Base-by-base conservation (phyloP, 2,113 vertebrate genomes). In the Lophotis ruficrista region DNA sequence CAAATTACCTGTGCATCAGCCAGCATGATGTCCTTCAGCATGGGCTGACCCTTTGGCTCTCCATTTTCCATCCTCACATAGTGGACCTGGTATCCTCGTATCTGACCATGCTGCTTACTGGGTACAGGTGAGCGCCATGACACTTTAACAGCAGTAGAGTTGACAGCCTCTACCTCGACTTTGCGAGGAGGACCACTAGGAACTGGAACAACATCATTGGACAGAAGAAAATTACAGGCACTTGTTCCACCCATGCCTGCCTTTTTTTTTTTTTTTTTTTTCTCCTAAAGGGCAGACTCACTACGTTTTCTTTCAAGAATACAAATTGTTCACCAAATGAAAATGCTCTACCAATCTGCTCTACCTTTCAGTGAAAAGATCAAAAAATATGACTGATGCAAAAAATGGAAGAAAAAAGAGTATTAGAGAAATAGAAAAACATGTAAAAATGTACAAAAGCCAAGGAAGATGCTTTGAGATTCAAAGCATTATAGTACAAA, bases 161-260 rank as follows among this genome's bases (percentile, higher is more conserved):
- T 99, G 99, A 99, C 98, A 99, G 99, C 99, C 98, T 99, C 99
- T 95, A 99, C 99, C 99, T 99, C 99, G 98, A 99, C 99, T 99
- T 99, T 99, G 97, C 99, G 99, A 99, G 99, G 99, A 98, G 99
- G 99, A 98, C 99, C 99, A 95, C 99, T 99, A 98, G 99, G 99
- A 99, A 99, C 99, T 99, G 99, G 99, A 99, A 99, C 98, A 99
- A 99, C 98, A 99, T 98, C 99, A 99, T 99, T 98, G 99, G 98
- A 99, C 98, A 99, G 98, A 99, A 99, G 95, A 99, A 98, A 98
- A 99, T 99, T 98, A 99, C 98, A 99, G 98, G 97, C 97, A 98
- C 97, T 94, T 97, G 97, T 98, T 97, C 98, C 96, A 98, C 98
- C 97, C 98, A 98, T 85, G 93, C 69, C 75, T n/a, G n/a, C n/a